phyloP scores from a whole-genome alignment of 2,888 invertebrate species.

The Campopleginae sp. region DNA sequence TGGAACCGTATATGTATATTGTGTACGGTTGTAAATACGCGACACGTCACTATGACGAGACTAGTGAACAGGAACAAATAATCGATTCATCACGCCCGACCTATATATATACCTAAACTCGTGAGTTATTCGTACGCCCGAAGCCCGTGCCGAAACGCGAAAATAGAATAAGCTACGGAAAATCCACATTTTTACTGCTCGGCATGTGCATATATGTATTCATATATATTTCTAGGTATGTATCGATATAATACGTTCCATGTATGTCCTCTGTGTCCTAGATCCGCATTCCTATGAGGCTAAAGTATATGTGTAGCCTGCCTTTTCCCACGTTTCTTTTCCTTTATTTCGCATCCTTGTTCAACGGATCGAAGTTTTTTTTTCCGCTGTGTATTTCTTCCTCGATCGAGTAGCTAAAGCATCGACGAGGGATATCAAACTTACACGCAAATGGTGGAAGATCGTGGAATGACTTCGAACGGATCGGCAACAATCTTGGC shows the following conservation, averaged over 20 bases:
- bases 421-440: slow-evolving; percentile 8
- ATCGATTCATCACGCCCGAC: slow-evolving; percentile 65
- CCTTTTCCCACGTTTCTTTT: slow-evolving; percentile 37
- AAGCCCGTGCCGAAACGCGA: slow-evolving; percentile 42
- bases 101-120: slow-evolving; percentile 40
- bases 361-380: slow-evolving; percentile 31
- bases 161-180: slow-evolving; percentile 43
- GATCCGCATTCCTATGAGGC: not conserved
- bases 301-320: not conserved
- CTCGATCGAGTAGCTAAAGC: not conserved
- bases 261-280: slow-evolving; percentile 8
- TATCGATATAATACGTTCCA: slow-evolving; percentile 12
- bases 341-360: slow-evolving; percentile 52
- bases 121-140: slow-evolving; percentile 17
- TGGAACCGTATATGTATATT: not conserved
- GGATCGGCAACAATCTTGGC: slow-evolving; percentile 15
- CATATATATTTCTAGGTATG: not conserved
- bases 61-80: slow-evolving; percentile 63
- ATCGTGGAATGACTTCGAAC: not conserved
- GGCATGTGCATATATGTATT: not conserved
- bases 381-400: slow-evolving; percentile 11
- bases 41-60: slow-evolving; percentile 43
- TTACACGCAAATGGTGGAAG: slow-evolving; percentile 30
- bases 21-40: slow-evolving; percentile 16
- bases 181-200: slow-evolving; percentile 22